These are phyloP conservation scores for Ciconia stormi DNA, from an alignment of 2,113 vertebrate genomes.

Conservation along the genomic window DNA sequence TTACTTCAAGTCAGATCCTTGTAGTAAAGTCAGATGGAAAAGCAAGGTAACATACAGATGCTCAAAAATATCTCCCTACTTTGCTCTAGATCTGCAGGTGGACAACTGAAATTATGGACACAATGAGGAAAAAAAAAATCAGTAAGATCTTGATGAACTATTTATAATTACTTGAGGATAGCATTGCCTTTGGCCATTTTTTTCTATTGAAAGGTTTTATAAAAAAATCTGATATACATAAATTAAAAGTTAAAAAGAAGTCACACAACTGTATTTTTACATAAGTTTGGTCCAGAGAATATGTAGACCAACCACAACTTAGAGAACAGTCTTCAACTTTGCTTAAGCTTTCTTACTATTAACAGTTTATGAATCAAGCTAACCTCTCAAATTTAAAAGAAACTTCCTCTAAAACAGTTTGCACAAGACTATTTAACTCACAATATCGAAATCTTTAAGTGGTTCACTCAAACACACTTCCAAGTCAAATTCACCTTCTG, in stretches of 20 bases:
- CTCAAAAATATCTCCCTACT: neutral
- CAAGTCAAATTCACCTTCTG: slow-evolving; percentile 72
- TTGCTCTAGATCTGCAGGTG: neutral
- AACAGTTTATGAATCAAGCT: neutral
- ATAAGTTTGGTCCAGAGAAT: neutral
- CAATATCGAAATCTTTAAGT: slow-evolving; percentile 60
- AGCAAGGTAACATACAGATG: neutral
- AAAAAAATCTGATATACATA: slow-evolving; percentile 52
- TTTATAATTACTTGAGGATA: neutral
- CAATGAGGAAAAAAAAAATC: neutral
- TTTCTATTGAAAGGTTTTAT: neutral
- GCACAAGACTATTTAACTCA: slow-evolving; percentile 47
- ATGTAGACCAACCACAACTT: neutral
- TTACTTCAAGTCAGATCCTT: neutral
- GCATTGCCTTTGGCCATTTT: neutral
- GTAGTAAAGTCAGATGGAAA: neutral
- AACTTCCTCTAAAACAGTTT: neutral
- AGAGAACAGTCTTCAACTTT: neutral
- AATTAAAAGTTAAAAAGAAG: slow-evolving; percentile 39
- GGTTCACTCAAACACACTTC: slow-evolving; percentile 74
- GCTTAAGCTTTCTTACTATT: neutral
- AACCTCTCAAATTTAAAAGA: neutral
- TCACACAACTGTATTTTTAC: neutral
- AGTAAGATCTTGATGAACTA: neutral
- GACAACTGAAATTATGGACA: neutral